Percentiles rank a stretch among this genome's conserved stretches.
phyloP scores from a whole-genome alignment of 2,888 invertebrate species.

The Cloeon dipterum region DNA sequence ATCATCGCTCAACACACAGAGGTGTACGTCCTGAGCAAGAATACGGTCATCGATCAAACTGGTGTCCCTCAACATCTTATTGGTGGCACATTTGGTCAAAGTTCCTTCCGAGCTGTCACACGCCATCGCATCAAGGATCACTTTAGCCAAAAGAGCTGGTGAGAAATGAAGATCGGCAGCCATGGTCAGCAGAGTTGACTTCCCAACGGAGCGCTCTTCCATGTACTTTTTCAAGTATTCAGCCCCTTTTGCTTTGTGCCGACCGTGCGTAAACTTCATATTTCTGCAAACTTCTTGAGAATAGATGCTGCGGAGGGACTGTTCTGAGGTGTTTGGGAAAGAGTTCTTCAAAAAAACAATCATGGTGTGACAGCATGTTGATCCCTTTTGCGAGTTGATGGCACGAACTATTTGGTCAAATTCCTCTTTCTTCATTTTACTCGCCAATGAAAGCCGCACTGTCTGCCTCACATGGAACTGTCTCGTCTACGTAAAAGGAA shows the following conservation, averaged over 20 bases:
- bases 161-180: conserved; percentile 25
- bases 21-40: conserved; percentile 47
- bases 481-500: no score
- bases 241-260: no score
- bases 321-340: no score
- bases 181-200: conserved; percentile 35
- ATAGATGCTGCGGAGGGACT: neutral
- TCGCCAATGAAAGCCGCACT: no score
- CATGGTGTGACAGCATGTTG: no score
- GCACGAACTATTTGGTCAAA: no score
- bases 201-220: conserved; percentile 13
- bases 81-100: conserved; percentile 20
- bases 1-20: conserved; percentile 62
- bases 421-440: no score
- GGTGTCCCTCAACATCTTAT: conserved; percentile 40
- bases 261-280: neutral
- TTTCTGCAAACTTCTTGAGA: neutral
- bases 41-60: conserved; percentile 43
- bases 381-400: no score
- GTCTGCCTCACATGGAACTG: no score
- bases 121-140: conserved; percentile 23
- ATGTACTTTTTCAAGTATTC: no score
- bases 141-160: conserved; percentile 32
- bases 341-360: no score
- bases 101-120: neutral